Base-by-base conservation (phyloP, 2,113 vertebrate species). In the Illadopsis cleaveri region DNA sequence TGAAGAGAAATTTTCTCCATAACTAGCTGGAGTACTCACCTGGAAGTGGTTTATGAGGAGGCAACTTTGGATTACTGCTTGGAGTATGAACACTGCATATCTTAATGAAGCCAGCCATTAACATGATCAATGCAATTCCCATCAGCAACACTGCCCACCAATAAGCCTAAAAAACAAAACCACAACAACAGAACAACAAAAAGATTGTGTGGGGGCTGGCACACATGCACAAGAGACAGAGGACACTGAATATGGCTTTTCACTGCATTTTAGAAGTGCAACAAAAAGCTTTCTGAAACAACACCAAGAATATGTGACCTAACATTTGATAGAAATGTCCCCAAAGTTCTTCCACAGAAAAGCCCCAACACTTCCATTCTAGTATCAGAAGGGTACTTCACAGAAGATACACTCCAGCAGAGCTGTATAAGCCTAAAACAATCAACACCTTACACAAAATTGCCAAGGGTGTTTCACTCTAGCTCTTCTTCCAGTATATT, bases 101-200 rank as follows among this genome's bases (percentile, higher is more conserved):
- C 97, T 99, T 99, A 96, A 99, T 99, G 98, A 99, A 99, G 44
- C 99, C 99, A 79, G 99, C 99, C 99, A 99, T 99, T 89, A 99
- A 93, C 99, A 99, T 99, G 94, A 99, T 99, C 83, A 99, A 98
- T 82, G 99, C 99, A 69, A 99, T 98, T 87, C 99, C 99, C 99
- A 99, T 99, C 89, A 99, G 98, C 82, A 99, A 97, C 58, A 99
- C 99, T 38, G 99, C 99, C 99, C 99, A 99, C 99, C 99, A 99
- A 57, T 99, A 98, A 77, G 91, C 98, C 99, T 99, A 94, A n/a
- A 88, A 96, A n/a, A 75, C 24, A 71, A 53, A 40, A 61, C 45
- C 83, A 77, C 33, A 75, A n/a, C 11, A 58, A 33, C 31, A n/a
- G 9, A 58, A 33, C 31, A 56, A 61, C 14, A 47, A 12, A 9